Evolutionary conservation across 2,113 vertebrate species (phyloP).

Genomic region (Mobula hypostoma): DNA sequence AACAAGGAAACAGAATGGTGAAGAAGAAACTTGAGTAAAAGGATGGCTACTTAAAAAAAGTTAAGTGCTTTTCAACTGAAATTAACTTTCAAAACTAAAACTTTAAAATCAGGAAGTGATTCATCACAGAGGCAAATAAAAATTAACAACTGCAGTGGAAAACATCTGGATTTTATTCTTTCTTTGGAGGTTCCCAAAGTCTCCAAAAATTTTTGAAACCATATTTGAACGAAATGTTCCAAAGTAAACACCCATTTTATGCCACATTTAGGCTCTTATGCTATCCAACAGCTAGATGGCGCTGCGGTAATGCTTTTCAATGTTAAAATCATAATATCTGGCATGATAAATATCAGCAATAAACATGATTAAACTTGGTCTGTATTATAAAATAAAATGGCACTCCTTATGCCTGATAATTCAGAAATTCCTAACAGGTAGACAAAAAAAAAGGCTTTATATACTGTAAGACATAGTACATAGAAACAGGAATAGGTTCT

Average conservation of each 20-base stretch:
- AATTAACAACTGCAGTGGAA: slow-evolving; percentile 1
- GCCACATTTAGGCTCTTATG: neutral
- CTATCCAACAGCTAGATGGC: neutral
- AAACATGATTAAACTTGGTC: neutral
- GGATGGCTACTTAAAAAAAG: neutral
- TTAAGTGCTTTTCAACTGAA: neutral
- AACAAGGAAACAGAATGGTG: neutral
- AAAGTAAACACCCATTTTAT: neutral
- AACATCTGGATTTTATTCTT: slow-evolving; percentile 15
- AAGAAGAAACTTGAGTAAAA: neutral
- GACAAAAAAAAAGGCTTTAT: no score
- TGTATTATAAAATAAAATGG: neutral
- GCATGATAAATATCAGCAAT: neutral
- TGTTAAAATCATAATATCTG: neutral
- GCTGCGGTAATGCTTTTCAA: neutral
- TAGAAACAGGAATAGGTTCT: no score
- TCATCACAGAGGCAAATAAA: neutral
- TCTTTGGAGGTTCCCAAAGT: neutral
- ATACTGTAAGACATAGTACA: no score
- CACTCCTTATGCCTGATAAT: neutral
- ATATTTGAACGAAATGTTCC: neutral
- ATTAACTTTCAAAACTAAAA: neutral
- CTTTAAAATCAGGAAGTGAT: neutral
- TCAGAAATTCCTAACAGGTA: neutral
- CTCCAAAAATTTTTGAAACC: neutral